Evolutionary conservation across 2,797 vertebrate genomes (phyloP).

Genomic region (Sebastiscus albofasciatus): DNA sequence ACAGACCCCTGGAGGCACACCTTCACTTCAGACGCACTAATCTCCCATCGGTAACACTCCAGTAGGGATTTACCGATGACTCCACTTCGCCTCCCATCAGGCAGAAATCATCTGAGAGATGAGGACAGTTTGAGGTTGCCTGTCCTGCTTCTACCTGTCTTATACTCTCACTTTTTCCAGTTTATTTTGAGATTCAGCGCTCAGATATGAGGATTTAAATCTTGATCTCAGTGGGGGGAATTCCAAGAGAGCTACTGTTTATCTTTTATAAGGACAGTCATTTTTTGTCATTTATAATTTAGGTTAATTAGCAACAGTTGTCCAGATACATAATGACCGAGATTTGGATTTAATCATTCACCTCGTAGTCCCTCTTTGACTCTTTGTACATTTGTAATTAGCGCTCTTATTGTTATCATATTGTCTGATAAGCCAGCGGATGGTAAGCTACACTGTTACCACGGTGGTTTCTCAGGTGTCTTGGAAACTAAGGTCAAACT

Average conservation of each 20-base stretch:
- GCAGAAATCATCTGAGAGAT: slow-evolving; percentile 3
- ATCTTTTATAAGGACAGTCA: not conserved
- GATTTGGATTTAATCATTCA: not conserved
- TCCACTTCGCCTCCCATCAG: slow-evolving; percentile 16
- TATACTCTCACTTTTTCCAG: not conserved
- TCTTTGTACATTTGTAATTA: not conserved
- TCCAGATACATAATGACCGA: not conserved
- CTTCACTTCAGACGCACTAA: slow-evolving; percentile 15
- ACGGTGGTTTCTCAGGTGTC: slow-evolving; percentile 35
- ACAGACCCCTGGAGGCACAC: not conserved
- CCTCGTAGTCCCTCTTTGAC: not conserved
- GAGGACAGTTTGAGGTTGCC: not conserved
- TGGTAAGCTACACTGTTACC: not conserved
- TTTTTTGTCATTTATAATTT: not conserved
- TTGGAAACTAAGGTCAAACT: slow-evolving; percentile 38
- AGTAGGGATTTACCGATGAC: slow-evolving; percentile 10
- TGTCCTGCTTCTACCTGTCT: not conserved
- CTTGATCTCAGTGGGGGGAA: not conserved
- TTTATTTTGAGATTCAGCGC: not conserved
- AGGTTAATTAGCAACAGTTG: not conserved
- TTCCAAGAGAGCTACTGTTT: not conserved
- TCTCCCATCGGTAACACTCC: slow-evolving; percentile 17
- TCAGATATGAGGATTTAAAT: not conserved
- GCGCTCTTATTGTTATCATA: not conserved
- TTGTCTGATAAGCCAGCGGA: not conserved